Base-by-base conservation (phyloP, 2,888 invertebrate genomes). In the Brenthis daphne region DNA sequence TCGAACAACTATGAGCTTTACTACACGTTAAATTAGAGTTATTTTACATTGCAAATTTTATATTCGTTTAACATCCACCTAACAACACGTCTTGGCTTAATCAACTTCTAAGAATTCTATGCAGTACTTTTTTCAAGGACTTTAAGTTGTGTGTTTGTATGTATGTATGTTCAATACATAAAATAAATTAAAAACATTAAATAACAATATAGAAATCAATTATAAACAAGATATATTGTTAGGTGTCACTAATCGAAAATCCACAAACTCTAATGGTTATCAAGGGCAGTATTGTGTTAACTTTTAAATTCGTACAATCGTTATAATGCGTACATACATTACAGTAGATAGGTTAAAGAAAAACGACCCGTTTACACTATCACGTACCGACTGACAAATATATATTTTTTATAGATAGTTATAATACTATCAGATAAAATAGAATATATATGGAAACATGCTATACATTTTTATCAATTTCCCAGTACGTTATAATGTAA, bases 201-300 rank as follows among this genome's bases (percentile, higher is more conserved):
- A 2, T 33, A n/a, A 2, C 33, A n/a, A 33, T 33, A 8, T 33
- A 56, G 33, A n/a, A 24, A 20, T 6, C 47, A 24, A 4, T 11
- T 13, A 13, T 43, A 43, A 12, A 11, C n/a, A 16, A 43, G 16
- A 16, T 11, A 11, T 2, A 6, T 57, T 43, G 8, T 1, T 43
- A 1, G 47, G 13, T 24, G 29, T 14, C 24, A 50, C 29, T 29
- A n/a, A 50, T 60, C 48, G 29, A 54, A 55, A 48, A 55, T 60
- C 47, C 29, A 29, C 60, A 60, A 20, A n/a, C 50, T 60, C 33
- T 1, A 61, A 24, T 6, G 12, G 50, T 54, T 54, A 65, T 55
- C 61, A 51, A 65, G 55, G 69, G 69, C 69, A 69, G 69, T 69
- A 65, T 61, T 65, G 56, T 5, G 43, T 16, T 37, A 16, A 53